These are phyloP conservation scores for Muscidifurax raptorellus DNA, from an alignment of 1,140 invertebrate species.

Conservation along the genomic window DNA sequence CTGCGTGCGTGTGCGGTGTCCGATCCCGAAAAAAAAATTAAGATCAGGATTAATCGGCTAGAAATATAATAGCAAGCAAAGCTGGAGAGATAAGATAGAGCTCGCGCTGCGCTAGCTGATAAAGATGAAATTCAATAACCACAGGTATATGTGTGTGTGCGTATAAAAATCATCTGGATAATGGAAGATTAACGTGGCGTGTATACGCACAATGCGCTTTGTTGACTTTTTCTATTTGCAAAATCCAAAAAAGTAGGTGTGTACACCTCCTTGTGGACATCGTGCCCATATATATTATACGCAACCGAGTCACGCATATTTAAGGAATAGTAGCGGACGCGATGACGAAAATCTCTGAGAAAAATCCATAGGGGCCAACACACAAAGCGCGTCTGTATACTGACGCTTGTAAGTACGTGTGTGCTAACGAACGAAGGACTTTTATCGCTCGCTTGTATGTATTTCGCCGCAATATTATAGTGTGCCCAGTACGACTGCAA, in stretches of 20 bases:
- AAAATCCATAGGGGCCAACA: background rate
- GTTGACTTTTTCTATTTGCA: too few species aligned
- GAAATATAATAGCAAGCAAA: constrained; percentile 19
- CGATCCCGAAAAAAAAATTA: background rate
- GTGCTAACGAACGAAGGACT: background rate
- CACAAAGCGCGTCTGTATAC: background rate
- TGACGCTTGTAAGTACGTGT: too few species aligned
- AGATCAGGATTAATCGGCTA: constrained; percentile 17
- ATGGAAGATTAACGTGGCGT: too few species aligned
- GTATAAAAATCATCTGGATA: background rate
- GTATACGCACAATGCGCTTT: too few species aligned
- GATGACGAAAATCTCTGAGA: background rate
- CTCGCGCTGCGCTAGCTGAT: background rate
- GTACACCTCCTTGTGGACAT: too few species aligned
- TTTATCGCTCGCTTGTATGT: background rate
- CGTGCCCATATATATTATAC: background rate
- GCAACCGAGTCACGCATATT: background rate
- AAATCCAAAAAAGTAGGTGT: too few species aligned
- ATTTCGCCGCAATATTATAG: too few species aligned
- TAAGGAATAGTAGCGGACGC: too few species aligned
- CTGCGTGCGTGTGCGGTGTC: too few species aligned
- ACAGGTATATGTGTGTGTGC: too few species aligned
- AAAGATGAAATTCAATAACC: constrained; percentile 27
- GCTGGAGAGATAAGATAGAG: constrained; percentile 13
- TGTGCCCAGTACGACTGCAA: constrained; percentile 6